phyloP scores from a whole-genome alignment of 2,113 vertebrate genomes.

The Triplophysa rosa region DNA sequence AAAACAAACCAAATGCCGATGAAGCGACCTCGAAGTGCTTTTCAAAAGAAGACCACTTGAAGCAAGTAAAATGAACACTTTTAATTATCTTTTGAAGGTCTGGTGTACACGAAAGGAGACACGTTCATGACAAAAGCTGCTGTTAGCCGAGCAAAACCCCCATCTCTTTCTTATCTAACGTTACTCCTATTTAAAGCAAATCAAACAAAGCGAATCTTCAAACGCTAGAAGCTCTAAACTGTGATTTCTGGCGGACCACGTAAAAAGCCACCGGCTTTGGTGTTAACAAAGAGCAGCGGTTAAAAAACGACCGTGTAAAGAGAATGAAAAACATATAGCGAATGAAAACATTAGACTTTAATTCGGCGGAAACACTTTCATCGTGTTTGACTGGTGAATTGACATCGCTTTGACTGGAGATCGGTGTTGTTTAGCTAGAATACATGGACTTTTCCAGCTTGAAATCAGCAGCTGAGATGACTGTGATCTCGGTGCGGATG shows the following conservation, averaged over 20 bases:
- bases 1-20: not conserved
- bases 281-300: conserved; percentile 34
- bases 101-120: not conserved
- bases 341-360: conserved; percentile 19
- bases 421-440: not conserved
- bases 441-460: conserved; percentile 26
- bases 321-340: not conserved
- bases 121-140: conserved; percentile 22
- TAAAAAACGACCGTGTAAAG: conserved; percentile 1
- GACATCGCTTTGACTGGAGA: not conserved
- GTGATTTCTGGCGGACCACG: not conserved
- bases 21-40: not conserved
- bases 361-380: not conserved
- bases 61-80: not conserved
- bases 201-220: not conserved
- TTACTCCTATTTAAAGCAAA: not conserved
- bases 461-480: not conserved
- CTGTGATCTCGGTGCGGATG: not conserved
- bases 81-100: not conserved
- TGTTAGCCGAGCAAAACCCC: conserved; percentile 15
- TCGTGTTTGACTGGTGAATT: conserved; percentile 16
- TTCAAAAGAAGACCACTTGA: not conserved
- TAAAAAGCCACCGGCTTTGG: not conserved
- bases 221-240: not conserved
- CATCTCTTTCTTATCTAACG: not conserved